Conservation (phyloP, 2,888 invertebrate species). For the Dasypogon diadema region DNA sequence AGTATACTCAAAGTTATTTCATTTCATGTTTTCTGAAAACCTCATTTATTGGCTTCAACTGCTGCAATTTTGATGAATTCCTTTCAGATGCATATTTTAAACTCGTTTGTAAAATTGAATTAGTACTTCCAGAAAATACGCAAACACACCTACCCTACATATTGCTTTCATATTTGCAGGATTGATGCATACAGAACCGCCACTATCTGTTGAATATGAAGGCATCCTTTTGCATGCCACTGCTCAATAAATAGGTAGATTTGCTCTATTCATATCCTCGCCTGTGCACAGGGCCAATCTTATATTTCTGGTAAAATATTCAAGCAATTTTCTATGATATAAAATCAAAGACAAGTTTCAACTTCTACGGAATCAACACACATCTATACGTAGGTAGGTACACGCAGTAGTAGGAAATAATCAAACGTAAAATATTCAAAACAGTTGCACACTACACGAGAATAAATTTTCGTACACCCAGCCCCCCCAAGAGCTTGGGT, state of each 20-base stretch:
- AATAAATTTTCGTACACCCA: background rate
- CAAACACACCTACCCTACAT: no score
- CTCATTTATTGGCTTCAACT: no score
- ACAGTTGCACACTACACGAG: slow-evolving; percentile 45
- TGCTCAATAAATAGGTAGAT: background rate
- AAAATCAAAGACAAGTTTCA: background rate
- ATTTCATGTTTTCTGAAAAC: no score
- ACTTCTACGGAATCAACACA: background rate
- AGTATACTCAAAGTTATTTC: no score
- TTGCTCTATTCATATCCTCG: background rate
- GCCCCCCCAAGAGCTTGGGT: background rate
- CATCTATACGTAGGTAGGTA: background rate
- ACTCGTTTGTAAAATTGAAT: no score
- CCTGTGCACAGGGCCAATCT: slow-evolving; percentile 2
- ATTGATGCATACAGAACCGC: background rate
- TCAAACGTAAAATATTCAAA: slow-evolving; percentile 46
- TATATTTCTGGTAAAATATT: slow-evolving; percentile 21
- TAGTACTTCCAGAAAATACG: no score
- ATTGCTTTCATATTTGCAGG: no score
- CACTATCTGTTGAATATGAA: background rate
- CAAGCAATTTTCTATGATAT: slow-evolving; percentile 20
- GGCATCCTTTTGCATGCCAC: background rate
- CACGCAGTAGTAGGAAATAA: slow-evolving; percentile 16
- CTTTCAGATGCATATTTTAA: no score
- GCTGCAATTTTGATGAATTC: no score